phyloP scores from a whole-genome alignment of 35 echinoderm and acorn worm species.

The Strongylocentrotus purpuratus region DNA sequence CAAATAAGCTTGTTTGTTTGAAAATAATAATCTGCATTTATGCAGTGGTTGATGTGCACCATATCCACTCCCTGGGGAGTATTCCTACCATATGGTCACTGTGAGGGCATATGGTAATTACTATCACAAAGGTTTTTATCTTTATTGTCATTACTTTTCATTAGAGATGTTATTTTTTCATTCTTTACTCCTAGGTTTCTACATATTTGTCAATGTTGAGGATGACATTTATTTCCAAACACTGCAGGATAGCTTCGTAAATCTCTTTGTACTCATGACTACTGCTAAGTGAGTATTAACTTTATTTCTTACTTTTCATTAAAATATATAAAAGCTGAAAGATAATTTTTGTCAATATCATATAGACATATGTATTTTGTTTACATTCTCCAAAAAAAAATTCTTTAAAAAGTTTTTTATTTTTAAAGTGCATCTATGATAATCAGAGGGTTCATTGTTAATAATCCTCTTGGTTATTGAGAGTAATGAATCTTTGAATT shows the following conservation, averaged over 20 bases:
- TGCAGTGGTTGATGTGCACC: background rate
- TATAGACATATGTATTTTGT: no score
- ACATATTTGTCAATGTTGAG: constrained; percentile 76
- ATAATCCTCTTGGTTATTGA: no score
- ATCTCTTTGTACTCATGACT: constrained; percentile 88
- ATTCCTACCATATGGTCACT: no score
- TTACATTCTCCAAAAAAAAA: no score
- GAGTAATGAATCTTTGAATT: no score
- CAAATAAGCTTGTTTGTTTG: background rate
- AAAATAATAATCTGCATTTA: background rate
- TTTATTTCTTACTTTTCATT: background rate
- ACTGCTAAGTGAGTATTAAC: constrained; percentile 91
- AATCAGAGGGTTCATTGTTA: no score
- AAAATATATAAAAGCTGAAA: no score
- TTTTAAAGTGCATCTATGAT: no score
- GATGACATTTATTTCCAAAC: constrained; percentile 70
- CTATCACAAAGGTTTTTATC: background rate
- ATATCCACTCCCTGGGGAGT: no score
- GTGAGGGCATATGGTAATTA: background rate
- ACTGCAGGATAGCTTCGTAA: constrained; percentile 76
- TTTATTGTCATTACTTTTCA: background rate
- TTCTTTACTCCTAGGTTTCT: constrained; percentile 69
- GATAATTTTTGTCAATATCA: no score
- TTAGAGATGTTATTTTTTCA: background rate
- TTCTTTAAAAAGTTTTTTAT: no score